A percentile compares a stretch with the other conserved stretches of the same genome.
phyloP scores from a whole-genome alignment of 1,140 invertebrate genomes.

The Pseudomyrmex sp. region DNA sequence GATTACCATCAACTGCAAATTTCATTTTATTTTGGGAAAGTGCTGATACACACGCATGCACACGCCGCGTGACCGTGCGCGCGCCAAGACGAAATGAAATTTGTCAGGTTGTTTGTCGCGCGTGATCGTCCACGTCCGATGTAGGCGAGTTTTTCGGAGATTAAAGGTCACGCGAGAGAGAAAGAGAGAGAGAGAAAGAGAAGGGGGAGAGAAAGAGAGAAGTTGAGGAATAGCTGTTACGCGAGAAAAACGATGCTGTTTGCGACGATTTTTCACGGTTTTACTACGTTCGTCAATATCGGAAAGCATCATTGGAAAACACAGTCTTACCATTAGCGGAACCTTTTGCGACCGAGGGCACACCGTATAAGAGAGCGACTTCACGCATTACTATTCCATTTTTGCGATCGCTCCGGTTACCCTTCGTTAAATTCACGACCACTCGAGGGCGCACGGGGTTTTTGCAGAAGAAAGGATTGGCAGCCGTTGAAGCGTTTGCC shows the following conservation, averaged over 20 bases:
- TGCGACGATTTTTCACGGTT: neutral
- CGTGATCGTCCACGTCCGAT: conserved; percentile 49
- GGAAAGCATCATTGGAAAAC: neutral
- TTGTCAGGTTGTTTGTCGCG: conserved; percentile 44
- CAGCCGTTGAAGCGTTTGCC: conserved; percentile 59
- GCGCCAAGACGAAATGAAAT: conserved; percentile 36
- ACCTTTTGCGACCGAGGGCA: conserved; percentile 17
- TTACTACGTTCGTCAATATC: neutral
- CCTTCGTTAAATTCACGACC: conserved; percentile 62
- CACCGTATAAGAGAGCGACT: neutral
- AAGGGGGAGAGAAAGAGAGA: no score
- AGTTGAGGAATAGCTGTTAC: neutral
- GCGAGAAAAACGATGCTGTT: neutral
- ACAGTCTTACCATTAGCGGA: conserved; percentile 21
- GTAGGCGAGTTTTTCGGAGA: conserved; percentile 35
- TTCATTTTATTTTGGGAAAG: conserved; percentile 76
- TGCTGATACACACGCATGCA: conserved; percentile 54
- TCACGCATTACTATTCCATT: conserved; percentile 59
- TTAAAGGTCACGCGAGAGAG: conserved; percentile 15
- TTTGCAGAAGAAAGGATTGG: conserved; percentile 64
- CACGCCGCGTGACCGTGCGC: conserved; percentile 37
- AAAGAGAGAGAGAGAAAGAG: no score
- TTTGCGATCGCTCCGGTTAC: conserved; percentile 48
- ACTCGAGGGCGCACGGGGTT: conserved; percentile 19
- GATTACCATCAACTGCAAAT: conserved; percentile 74